Percentiles rank a stretch among this genome's conserved stretches.
Conservation (phyloP, 2,888 invertebrate species). For the Drosophila anomalata region DNA sequence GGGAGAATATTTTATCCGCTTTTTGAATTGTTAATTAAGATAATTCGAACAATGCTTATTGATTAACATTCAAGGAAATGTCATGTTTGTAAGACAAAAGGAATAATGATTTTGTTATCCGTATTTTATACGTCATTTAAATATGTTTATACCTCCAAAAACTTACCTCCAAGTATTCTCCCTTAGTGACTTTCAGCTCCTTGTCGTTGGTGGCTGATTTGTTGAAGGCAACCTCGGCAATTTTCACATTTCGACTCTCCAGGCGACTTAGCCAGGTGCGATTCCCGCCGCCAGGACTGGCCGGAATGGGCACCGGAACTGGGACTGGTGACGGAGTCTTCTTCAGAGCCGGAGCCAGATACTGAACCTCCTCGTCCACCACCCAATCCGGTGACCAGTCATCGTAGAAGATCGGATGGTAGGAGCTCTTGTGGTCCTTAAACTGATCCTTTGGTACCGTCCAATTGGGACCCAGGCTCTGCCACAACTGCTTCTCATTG, state of each 20-base stretch:
- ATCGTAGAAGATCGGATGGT: constrained; percentile 98
- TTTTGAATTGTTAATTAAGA: constrained; percentile 5
- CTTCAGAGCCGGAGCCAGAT: constrained; percentile 73
- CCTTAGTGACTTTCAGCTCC: constrained; percentile 96
- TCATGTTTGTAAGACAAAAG: too few species aligned
- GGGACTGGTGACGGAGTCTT: constrained; percentile 58
- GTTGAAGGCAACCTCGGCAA: constrained; percentile 96
- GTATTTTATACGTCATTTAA: too few species aligned
- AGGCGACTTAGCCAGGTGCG: constrained; percentile 89
- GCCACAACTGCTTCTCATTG: constrained; percentile 98
- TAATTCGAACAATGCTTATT: not conserved
- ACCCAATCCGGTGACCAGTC: constrained; percentile 97
- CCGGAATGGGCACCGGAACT: constrained; percentile 36
- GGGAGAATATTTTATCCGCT: not conserved
- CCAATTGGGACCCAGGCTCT: constrained; percentile 98
- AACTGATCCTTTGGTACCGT: constrained; percentile 96
- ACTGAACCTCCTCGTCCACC: constrained; percentile 90
- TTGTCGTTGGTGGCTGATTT: constrained; percentile 98
- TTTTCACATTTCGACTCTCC: constrained; percentile 88
- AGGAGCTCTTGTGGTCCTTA: constrained; percentile 94
- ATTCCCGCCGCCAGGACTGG: constrained; percentile 53
- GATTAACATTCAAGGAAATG: too few species aligned
- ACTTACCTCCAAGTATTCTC: constrained; percentile 96
- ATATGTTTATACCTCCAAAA: too few species aligned
- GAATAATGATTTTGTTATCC: too few species aligned